Evolutionary conservation across 2,113 vertebrate species (phyloP).

Genomic region (Albula goreensis): DNA sequence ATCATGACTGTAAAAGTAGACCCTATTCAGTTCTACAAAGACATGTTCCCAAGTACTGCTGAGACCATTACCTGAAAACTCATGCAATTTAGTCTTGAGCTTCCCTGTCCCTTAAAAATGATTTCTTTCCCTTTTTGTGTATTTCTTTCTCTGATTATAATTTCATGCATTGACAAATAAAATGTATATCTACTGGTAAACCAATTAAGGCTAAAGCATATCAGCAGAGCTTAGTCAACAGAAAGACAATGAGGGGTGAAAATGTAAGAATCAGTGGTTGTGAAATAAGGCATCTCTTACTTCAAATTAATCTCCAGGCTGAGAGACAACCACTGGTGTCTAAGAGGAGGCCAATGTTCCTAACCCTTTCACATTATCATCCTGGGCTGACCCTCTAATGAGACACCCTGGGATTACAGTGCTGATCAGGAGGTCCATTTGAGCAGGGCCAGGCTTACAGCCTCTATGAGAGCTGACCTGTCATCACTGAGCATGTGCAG

Average conservation of each 20-base stretch:
- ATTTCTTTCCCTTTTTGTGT: not conserved
- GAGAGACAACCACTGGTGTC: constrained; percentile 54
- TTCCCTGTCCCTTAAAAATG: not conserved
- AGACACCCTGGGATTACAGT: constrained; percentile 66
- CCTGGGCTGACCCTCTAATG: constrained; percentile 62
- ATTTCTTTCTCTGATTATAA: not conserved
- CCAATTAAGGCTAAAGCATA: not conserved
- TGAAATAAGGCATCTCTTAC: not conserved
- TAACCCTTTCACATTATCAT: constrained; percentile 59
- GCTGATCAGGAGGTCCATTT: constrained; percentile 59
- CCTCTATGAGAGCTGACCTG: not conserved
- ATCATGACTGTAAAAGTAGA: constrained; percentile 1
- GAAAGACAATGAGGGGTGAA: not conserved
- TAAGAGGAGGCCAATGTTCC: constrained; percentile 46
- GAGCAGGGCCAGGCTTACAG: constrained; percentile 26
- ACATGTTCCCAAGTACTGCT: not conserved
- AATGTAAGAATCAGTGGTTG: not conserved
- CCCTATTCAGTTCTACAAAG: not conserved
- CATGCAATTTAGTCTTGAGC: not conserved
- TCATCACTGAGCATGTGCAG: not conserved
- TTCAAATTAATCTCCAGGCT: constrained; percentile 30
- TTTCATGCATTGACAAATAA: not conserved
- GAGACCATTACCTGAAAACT: not conserved
- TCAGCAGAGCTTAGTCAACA: not conserved
- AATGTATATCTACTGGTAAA: not conserved